A percentile compares a stretch with the other conserved stretches of the same genome.
phyloP scores from a whole-genome alignment of 2,888 invertebrate genomes.

The Blera fallax region DNA sequence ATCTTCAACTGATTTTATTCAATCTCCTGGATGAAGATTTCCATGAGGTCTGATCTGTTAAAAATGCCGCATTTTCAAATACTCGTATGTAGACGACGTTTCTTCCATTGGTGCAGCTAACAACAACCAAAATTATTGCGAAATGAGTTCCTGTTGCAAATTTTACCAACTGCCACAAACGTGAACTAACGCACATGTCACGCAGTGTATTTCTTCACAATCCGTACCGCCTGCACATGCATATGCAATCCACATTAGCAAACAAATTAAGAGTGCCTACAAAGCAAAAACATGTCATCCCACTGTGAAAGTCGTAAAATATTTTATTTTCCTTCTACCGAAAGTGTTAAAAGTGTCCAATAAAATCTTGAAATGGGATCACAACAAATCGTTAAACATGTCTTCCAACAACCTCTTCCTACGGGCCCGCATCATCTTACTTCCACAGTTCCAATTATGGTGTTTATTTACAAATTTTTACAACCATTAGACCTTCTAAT shows the following conservation, averaged over 20 bases:
- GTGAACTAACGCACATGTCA: not conserved
- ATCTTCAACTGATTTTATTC: no score
- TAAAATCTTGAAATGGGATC: constrained; percentile 4
- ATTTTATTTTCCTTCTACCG: not conserved
- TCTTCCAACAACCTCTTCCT: not conserved
- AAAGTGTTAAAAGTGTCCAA: not conserved
- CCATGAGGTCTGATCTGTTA: no score
- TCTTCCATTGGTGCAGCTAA: no score
- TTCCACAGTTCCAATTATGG: not conserved
- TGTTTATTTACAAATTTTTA: constrained; percentile 1
- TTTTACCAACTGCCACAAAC: no score
- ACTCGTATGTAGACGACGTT: no score
- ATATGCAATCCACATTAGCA: not conserved
- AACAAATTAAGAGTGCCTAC: not conserved
- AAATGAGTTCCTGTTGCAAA: no score
- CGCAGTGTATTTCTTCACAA: not conserved
- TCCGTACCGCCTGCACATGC: not conserved
- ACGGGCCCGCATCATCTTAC: not conserved
- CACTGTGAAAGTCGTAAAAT: constrained; percentile 1
- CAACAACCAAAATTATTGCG: no score
- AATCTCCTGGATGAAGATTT: no score
- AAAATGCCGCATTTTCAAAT: no score
- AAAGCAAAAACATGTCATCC: not conserved
- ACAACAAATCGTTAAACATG: constrained; percentile 22
- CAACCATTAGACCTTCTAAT: constrained; percentile 2